phyloP scores from a whole-genome alignment of 2,888 invertebrate genomes.

The Cantharis rufa region DNA sequence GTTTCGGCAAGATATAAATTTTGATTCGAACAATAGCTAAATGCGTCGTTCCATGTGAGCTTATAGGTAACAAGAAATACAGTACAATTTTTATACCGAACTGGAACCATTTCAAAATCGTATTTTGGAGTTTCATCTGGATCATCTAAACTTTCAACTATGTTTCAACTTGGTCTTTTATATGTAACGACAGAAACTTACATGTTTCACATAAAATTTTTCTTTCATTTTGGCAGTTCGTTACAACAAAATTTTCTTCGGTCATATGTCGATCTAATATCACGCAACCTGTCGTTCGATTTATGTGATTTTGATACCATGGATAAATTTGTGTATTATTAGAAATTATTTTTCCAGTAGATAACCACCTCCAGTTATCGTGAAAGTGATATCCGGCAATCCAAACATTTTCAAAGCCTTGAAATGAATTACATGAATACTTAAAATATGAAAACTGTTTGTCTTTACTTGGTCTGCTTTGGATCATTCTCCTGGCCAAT shows the following conservation, averaged over 20 bases:
- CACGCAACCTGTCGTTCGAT: conserved; percentile 6
- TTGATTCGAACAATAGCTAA: neutral
- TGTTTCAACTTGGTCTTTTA: neutral
- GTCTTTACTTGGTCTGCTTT: conserved; percentile 7
- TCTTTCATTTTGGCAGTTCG: neutral
- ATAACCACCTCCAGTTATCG: conserved; percentile 12
- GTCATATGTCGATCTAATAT: neutral
- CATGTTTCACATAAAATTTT: conserved; percentile 14
- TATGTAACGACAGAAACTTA: neutral
- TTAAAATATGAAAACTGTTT: neutral
- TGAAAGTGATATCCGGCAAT: neutral
- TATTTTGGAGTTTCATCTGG: neutral
- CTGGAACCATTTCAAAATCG: neutral
- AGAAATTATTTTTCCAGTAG: conserved; percentile 1
- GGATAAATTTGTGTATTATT: neutral
- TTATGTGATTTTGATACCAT: neutral
- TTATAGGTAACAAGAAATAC: neutral
- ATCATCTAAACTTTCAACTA: neutral
- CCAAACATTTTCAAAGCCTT: conserved; percentile 16
- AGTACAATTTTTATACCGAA: neutral
- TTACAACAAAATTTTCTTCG: neutral
- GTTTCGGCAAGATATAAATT: neutral
- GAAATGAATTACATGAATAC: neutral
- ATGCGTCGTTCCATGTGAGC: conserved; percentile 1
- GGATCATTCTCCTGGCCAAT: conserved; percentile 1